phyloP scores from a whole-genome alignment of 1,140 invertebrate genomes.

The Eumeta japonica region DNA sequence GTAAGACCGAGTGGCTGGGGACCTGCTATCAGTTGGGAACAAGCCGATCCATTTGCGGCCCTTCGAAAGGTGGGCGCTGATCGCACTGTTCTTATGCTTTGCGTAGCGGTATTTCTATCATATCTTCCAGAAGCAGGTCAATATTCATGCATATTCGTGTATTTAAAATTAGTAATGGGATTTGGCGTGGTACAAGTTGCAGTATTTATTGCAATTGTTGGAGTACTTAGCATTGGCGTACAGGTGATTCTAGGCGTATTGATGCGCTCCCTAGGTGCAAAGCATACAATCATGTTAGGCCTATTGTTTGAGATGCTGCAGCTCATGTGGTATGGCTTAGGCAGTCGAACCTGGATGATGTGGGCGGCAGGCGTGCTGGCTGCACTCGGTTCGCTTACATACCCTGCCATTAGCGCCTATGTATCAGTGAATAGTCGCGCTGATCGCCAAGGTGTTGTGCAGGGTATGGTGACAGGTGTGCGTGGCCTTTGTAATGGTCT shows the following conservation, averaged over 20 bases:
- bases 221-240: constrained; percentile 92
- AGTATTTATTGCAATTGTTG: constrained; percentile 96
- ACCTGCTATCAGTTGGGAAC: constrained; percentile 89
- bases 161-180: constrained; percentile 96
- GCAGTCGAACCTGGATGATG: constrained; percentile 83
- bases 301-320: constrained; percentile 96
- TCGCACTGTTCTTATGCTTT: constrained; percentile 93
- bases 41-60: constrained; percentile 96
- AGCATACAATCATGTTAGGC: constrained; percentile 96
- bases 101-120: constrained; percentile 95
- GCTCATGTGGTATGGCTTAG: constrained; percentile 94
- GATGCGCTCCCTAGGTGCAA: constrained; percentile 84
- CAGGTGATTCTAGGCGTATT: constrained; percentile 88
- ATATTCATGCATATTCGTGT: constrained; percentile 99
- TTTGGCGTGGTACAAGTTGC: constrained; percentile 94
- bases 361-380: constrained; percentile 96
- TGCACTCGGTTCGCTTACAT: constrained; percentile 92
- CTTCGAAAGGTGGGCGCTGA: constrained; percentile 92
- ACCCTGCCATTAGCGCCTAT: constrained; percentile 99
- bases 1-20: constrained; percentile 75
- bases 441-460: constrained; percentile 96
- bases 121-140: constrained; percentile 98
- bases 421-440: constrained; percentile 95
- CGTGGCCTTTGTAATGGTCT: constrained; percentile 90
- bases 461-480: constrained; percentile 98